Evolutionary conservation across 2,113 vertebrate species (phyloP).

Genomic region (Lanius collurio): DNA sequence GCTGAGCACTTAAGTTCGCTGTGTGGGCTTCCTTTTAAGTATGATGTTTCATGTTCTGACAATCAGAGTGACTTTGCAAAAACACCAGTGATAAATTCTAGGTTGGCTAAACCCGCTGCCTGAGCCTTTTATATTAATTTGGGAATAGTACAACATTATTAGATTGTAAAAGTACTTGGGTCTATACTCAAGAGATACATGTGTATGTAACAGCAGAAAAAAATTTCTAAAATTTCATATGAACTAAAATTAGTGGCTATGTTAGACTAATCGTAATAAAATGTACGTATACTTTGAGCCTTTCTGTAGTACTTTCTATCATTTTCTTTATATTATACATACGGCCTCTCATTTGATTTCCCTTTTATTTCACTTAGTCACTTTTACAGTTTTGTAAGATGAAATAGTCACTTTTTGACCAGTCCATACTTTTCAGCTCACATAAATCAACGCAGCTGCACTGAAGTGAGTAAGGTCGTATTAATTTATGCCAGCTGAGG

Average conservation of each 20-base stretch:
- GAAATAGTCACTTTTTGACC: slow-evolving; percentile 3
- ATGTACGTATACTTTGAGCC: not conserved
- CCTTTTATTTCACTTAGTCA: not conserved
- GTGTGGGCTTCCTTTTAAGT: not conserved
- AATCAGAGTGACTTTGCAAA: slow-evolving; percentile 10
- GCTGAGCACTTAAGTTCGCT: not conserved
- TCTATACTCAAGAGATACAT: not conserved
- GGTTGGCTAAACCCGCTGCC: not conserved
- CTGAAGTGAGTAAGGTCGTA: not conserved
- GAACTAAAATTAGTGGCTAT: not conserved
- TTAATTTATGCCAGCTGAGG: slow-evolving; percentile 38
- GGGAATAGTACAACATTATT: not conserved
- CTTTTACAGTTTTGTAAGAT: not conserved
- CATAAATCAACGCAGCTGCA: slow-evolving; percentile 26
- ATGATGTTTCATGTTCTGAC: slow-evolving; percentile 26
- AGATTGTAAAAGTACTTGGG: not conserved
- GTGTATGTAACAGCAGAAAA: not conserved
- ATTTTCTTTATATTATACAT: not conserved
- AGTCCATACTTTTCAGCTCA: not conserved
- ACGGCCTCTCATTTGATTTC: not conserved
- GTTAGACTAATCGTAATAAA: not conserved
- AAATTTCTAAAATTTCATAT: not conserved
- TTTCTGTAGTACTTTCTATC: not conserved
- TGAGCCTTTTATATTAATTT: slow-evolving; percentile 12
- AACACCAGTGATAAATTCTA: not conserved